Conservation (phyloP, 2,797 vertebrate species). For the Galaxias olidus region DNA sequence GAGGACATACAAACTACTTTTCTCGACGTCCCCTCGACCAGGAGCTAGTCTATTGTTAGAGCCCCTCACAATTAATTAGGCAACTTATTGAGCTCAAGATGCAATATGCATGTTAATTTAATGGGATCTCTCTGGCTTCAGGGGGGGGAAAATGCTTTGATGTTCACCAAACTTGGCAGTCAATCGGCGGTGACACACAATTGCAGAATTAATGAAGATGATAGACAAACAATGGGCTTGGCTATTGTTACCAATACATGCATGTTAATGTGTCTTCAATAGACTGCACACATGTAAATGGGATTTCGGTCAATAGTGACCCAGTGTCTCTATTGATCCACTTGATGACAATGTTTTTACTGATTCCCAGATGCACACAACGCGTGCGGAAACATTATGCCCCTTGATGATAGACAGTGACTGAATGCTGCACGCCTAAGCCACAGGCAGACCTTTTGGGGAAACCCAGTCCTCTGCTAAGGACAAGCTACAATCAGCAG, state of each 20-base stretch:
- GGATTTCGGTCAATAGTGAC: constrained; percentile 45
- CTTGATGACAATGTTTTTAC: constrained; percentile 37
- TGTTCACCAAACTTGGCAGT: constrained; percentile 76
- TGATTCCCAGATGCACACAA: constrained; percentile 40
- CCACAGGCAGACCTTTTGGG: too few species aligned
- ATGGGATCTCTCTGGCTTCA: constrained; percentile 68
- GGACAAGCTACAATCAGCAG: too few species aligned
- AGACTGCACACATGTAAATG: constrained; percentile 63
- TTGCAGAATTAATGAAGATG: constrained; percentile 79
- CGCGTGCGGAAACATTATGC: too few species aligned
- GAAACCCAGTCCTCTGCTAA: too few species aligned
- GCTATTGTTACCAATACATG: constrained; percentile 69
- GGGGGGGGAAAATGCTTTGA: constrained; percentile 73
- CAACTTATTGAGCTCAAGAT: constrained; percentile 72
- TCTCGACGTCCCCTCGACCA: constrained; percentile 60
- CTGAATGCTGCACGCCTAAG: too few species aligned
- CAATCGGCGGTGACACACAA: constrained; percentile 71
- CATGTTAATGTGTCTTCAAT: constrained; percentile 68
- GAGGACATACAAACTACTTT: constrained; percentile 47
- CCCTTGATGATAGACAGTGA: too few species aligned
- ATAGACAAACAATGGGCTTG: constrained; percentile 62
- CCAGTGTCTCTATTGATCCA: constrained; percentile 29
- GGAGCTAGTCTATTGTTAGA: constrained; percentile 48
- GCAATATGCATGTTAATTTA: constrained; percentile 79
- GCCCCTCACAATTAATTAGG: constrained; percentile 71